A percentile compares a stretch with the other conserved stretches of the same genome.
Conservation (phyloP, 2,113 vertebrate species). For the Platysteira castanea region DNA sequence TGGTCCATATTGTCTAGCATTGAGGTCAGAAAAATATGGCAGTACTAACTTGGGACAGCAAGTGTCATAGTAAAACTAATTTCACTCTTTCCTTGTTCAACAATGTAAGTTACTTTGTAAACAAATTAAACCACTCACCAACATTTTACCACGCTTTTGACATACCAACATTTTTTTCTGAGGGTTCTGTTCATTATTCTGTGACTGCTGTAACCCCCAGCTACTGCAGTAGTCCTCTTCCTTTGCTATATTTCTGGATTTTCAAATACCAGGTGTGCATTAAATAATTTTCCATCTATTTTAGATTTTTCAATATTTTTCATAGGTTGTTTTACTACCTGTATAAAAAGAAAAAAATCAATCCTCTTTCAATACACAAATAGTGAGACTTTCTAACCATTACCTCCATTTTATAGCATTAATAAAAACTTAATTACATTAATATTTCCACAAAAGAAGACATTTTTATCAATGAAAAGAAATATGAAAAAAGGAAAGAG, state of each 20-base stretch:
- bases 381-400: neutral
- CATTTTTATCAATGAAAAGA: neutral
- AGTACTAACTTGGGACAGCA: neutral
- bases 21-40: neutral
- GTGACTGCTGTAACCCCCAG: neutral
- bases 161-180: neutral
- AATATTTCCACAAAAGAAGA: neutral
- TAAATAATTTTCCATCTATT: neutral
- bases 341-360: neutral
- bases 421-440: neutral
- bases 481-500: neutral
- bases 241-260: neutral
- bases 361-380: neutral
- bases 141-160: neutral
- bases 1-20: neutral
- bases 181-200: neutral
- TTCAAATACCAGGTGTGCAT: neutral
- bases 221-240: neutral
- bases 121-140: neutral
- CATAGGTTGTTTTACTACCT: neutral
- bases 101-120: neutral
- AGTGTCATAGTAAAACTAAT: neutral
- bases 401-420: neutral
- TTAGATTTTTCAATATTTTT: neutral
- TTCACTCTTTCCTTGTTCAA: neutral